Conservation (phyloP, 2,888 invertebrate species). For the Liopterus haemorrhoidalis region DNA sequence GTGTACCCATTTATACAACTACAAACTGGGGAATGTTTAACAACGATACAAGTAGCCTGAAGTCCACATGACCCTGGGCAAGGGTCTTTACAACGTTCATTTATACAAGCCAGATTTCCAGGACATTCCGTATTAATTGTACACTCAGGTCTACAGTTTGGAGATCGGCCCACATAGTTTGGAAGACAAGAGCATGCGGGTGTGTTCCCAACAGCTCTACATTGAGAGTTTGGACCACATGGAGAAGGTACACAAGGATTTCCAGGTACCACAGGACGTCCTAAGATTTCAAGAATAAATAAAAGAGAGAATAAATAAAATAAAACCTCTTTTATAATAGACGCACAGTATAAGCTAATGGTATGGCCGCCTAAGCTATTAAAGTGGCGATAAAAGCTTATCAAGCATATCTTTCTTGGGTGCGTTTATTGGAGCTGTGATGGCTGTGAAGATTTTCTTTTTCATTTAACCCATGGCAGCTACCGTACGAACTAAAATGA, state of each 20-base stretch:
- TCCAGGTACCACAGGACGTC: conserved; percentile 50
- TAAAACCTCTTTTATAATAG: background rate
- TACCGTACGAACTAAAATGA: background rate
- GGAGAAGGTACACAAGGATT: conserved; percentile 79
- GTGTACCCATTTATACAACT: conserved; percentile 72
- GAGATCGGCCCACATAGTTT: conserved; percentile 75
- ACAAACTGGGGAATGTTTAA: conserved; percentile 79
- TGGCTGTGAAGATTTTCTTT: no score
- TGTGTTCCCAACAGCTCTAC: conserved; percentile 67
- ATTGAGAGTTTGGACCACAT: conserved; percentile 79
- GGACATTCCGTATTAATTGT: conserved; percentile 79
- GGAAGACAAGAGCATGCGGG: conserved; percentile 75
- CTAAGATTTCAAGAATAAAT: conserved; percentile 44
- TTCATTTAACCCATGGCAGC: background rate
- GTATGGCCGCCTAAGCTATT: no score
- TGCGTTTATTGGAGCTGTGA: no score
- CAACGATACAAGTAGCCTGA: conserved; percentile 70
- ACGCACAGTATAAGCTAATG: no score
- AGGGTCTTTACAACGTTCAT: conserved; percentile 75
- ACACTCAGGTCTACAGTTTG: conserved; percentile 82
- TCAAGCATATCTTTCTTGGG: no score
- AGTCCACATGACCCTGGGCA: conserved; percentile 80
- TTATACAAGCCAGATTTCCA: conserved; percentile 74
- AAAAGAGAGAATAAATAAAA: conserved; percentile 6
- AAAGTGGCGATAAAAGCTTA: no score